Conservation (phyloP, 2,888 invertebrate genomes). For the Epicampocera succincta region DNA sequence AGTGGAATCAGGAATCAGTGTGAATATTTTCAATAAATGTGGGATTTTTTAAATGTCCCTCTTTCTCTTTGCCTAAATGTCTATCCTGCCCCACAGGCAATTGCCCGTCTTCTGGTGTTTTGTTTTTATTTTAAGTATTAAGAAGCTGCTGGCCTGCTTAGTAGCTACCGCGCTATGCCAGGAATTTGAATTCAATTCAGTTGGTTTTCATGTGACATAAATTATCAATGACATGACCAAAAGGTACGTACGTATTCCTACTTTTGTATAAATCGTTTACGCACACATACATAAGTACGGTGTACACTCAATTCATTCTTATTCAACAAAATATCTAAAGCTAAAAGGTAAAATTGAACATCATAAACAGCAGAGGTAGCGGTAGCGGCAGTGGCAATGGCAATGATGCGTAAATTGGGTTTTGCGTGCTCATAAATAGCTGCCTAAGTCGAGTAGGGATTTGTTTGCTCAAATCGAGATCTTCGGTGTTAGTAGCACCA, state of each 20-base stretch:
- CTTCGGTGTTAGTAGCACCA: slow-evolving; percentile 59
- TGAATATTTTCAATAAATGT: slow-evolving; percentile 68
- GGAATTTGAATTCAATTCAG: slow-evolving; percentile 79
- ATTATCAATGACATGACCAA: slow-evolving; percentile 78
- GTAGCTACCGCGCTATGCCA: slow-evolving; percentile 74
- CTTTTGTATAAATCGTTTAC: slow-evolving; percentile 33
- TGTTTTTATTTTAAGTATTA: slow-evolving; percentile 18
- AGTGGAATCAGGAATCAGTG: slow-evolving; percentile 54
- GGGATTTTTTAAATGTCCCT: slow-evolving; percentile 19
- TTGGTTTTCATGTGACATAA: slow-evolving; percentile 78
- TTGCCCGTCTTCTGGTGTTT: slow-evolving; percentile 22
- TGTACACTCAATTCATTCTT: slow-evolving; percentile 18
- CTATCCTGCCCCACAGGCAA: slow-evolving; percentile 2
- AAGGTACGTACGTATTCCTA: slow-evolving; percentile 46
- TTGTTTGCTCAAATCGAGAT: slow-evolving; percentile 50
- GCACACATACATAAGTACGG: slow-evolving; percentile 1
- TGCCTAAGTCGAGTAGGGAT: slow-evolving; percentile 57
- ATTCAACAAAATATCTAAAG: slow-evolving; percentile 25
- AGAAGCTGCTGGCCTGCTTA: slow-evolving; percentile 41
- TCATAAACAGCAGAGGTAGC: slow-evolving; percentile 39
- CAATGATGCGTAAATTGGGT: slow-evolving; percentile 67
- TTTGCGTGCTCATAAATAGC: slow-evolving; percentile 62
- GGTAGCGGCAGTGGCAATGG: slow-evolving; percentile 22
- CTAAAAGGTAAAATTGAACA: slow-evolving; percentile 51
- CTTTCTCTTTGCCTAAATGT: background rate